These are phyloP conservation scores for Cheilosia grossa DNA, from an alignment of 2,888 invertebrate genomes.

Conservation along the genomic window DNA sequence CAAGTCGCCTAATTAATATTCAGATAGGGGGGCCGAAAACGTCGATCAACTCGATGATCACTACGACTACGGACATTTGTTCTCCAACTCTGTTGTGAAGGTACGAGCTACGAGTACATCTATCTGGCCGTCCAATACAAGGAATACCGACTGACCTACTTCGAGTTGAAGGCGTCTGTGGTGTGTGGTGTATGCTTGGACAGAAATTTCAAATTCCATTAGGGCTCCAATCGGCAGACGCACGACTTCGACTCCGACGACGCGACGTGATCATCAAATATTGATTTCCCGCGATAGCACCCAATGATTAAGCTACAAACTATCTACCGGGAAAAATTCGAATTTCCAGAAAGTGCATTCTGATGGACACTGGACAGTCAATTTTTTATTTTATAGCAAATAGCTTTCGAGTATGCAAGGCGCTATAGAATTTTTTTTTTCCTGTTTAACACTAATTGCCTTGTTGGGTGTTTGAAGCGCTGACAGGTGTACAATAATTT, in stretches of 20 bases:
- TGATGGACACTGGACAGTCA: neutral
- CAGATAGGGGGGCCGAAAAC: conserved; percentile 25
- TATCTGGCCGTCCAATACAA: conserved; percentile 35
- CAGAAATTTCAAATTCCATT: conserved; percentile 50
- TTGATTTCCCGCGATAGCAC: conserved; percentile 55
- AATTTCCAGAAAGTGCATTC: conserved; percentile 26
- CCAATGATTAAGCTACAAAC: conserved; percentile 55
- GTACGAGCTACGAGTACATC: neutral
- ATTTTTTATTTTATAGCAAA: neutral
- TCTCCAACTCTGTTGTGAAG: conserved; percentile 1
- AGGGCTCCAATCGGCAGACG: conserved; percentile 53
- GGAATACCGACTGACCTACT: conserved; percentile 68
- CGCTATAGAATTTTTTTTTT: conserved; percentile 18
- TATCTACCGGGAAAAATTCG: conserved; percentile 30
- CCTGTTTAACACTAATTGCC: conserved; percentile 41
- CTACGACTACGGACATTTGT: conserved; percentile 26
- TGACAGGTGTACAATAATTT: conserved; percentile 37
- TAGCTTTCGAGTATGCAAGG: neutral
- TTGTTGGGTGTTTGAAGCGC: conserved; percentile 37
- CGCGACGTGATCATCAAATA: conserved; percentile 60
- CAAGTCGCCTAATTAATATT: conserved; percentile 70
- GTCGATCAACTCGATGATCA: conserved; percentile 12
- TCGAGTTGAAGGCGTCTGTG: conserved; percentile 35
- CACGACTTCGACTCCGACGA: conserved; percentile 9
- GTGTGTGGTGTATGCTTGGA: conserved; percentile 10